These are phyloP conservation scores for Tringa solitaria DNA, from an alignment of 2,113 vertebrate species.

Conservation along the genomic window DNA sequence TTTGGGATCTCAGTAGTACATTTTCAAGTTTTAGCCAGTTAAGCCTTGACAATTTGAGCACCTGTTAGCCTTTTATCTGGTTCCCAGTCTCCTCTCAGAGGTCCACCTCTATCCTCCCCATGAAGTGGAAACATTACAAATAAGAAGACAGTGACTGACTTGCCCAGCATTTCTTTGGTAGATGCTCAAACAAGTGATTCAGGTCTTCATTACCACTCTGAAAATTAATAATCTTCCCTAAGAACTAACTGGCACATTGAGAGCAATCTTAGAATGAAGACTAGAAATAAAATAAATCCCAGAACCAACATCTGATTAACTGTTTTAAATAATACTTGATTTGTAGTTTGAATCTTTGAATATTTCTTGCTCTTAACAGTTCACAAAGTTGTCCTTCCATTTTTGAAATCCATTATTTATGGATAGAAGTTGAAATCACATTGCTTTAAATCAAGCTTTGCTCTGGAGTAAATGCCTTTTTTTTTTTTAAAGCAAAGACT, in stretches of 20 bases:
- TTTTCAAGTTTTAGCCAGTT: not conserved
- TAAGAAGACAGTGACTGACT: not conserved
- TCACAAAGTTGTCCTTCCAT: not conserved
- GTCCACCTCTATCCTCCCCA: not conserved
- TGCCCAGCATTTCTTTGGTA: not conserved
- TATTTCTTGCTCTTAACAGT: not conserved
- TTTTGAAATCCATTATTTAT: conserved; percentile 42
- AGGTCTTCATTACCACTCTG: not conserved
- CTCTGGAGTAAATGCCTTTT: not conserved
- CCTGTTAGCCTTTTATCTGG: not conserved
- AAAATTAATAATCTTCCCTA: not conserved
- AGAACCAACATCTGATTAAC: conserved; percentile 2
- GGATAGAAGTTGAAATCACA: not conserved
- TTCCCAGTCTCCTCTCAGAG: not conserved
- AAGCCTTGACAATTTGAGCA: not conserved
- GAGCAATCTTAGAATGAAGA: not conserved
- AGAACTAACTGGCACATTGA: not conserved
- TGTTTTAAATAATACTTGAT: not conserved
- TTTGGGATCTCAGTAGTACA: not conserved
- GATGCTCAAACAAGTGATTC: not conserved
- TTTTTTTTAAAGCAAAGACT: not conserved
- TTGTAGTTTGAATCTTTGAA: not conserved
- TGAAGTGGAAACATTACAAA: not conserved
- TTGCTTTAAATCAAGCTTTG: not conserved
- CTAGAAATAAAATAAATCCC: not conserved